Base-by-base conservation (phyloP, 2,888 invertebrate genomes). In the Drosophila basisetae region DNA sequence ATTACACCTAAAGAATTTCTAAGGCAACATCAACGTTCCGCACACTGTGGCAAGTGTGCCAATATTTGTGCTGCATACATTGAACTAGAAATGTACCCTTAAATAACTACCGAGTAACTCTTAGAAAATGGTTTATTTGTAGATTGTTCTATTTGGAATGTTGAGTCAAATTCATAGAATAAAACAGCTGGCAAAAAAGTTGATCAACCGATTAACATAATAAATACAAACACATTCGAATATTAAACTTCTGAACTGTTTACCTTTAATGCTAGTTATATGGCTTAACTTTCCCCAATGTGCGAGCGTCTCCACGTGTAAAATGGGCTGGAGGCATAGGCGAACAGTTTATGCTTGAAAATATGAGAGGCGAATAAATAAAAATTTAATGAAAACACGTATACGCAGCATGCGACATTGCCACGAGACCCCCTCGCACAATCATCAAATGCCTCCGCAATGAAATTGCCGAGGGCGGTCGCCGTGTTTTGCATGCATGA, bases 341-440 rank as follows among this genome's bases (percentile, higher is more conserved):
- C 68, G 56, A 65, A 66, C 62, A 55, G 68, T 54, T 60, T 73
- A 59, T 71, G 74, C 61, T 60, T 30, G 65, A 65, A 82, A 81
- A 81, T 82, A 82, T 74, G 83, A 81, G 82, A 61, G 69, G 54
- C 78, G 78, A 84, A 84, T 84, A 76, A 82, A 78, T 78, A 84
- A 84, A 84, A 86, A 84, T 84, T 81, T 84, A 83, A 84, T 84
- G 84, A 84, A 84, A 84, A 83, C 86, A 86, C 86, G 83, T 86
- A 84, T 84, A 83, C 83, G 83, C 83, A 81, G 74, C 76, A 80
- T 82, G 80, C 72, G 70, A 55, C 67, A 30, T 30, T 37, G 53
- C 53, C 50, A n/a, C 18, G 68, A 39, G 18, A 18, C 7, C 53
- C 41, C 9, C 16, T 4, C 16, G 16, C 25, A 16, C 47, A 47